Evolutionary conservation across 1,140 invertebrate genomes (phyloP).

Genomic region (Delia radicum): DNA sequence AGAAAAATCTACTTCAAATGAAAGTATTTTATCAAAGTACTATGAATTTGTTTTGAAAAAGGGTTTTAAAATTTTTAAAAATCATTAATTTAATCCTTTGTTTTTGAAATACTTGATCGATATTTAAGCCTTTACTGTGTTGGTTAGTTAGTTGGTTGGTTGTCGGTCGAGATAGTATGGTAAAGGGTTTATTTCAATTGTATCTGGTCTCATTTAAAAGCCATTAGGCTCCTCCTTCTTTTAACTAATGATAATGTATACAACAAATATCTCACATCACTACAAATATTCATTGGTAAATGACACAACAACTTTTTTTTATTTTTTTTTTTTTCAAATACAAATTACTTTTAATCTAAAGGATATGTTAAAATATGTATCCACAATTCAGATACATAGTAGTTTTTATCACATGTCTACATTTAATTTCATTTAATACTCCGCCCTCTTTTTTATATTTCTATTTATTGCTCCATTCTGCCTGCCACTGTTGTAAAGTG

Average conservation of each 20-base stretch:
- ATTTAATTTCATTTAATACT: no score
- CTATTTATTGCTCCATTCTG: not conserved
- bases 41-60: constrained; percentile 28
- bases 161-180: constrained; percentile 31
- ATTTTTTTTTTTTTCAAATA: not conserved
- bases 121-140: constrained; percentile 12
- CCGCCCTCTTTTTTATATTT: not conserved
- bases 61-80: constrained; percentile 48
- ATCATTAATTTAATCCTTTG: constrained; percentile 52
- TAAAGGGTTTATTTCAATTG: not conserved
- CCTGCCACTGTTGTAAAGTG: not conserved
- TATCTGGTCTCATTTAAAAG: constrained; percentile 10
- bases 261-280: not conserved
- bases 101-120: not conserved
- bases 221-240: constrained; percentile 31
- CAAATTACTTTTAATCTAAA: not conserved
- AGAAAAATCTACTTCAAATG: not conserved
- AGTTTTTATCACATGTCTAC: no score
- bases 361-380: not conserved
- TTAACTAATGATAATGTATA: not conserved
- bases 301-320: not conserved
- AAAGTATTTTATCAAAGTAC: not conserved
- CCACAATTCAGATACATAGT: not conserved
- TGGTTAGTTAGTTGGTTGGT: constrained; percentile 34
- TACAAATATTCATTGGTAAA: not conserved